Evolutionary conservation across 2,888 invertebrate species (phyloP).

Genomic region (Drepana falcataria): DNA sequence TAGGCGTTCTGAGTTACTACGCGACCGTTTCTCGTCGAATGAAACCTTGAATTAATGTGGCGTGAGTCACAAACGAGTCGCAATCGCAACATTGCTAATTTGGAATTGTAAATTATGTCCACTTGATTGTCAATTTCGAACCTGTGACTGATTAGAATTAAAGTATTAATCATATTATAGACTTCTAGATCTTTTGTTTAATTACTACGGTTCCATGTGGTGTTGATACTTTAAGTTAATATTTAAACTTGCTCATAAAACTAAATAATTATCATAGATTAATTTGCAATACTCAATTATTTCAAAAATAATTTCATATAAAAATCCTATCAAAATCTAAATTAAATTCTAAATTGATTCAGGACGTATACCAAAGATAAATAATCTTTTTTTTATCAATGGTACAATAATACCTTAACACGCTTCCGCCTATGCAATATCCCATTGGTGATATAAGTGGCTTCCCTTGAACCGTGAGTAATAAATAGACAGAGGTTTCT

Average conservation of each 20-base stretch:
- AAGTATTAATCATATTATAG: no score
- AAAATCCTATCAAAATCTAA: no score
- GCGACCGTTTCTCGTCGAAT: constrained; percentile 34
- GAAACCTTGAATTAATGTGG: constrained; percentile 31
- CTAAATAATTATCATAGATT: no score
- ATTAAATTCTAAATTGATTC: no score
- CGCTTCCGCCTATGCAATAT: constrained; percentile 8
- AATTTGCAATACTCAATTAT: no score
- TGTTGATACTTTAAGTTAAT: no score
- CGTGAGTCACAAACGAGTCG: constrained; percentile 13
- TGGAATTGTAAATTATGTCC: not conserved
- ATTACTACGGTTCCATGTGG: not conserved
- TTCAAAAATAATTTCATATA: no score
- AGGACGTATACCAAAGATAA: no score
- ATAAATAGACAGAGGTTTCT: constrained; percentile 25
- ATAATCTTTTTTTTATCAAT: no score
- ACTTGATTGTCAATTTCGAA: not conserved
- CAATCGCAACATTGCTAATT: not conserved
- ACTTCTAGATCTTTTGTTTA: not conserved
- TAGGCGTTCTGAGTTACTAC: constrained; percentile 42
- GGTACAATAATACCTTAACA: not conserved
- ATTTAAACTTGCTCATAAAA: no score
- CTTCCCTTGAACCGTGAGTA: constrained; percentile 25
- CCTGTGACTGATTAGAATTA: not conserved
- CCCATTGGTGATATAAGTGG: constrained; percentile 14